Conservation (phyloP, 1,140 invertebrate species). For the Daktulosphaira vitifoliae region DNA sequence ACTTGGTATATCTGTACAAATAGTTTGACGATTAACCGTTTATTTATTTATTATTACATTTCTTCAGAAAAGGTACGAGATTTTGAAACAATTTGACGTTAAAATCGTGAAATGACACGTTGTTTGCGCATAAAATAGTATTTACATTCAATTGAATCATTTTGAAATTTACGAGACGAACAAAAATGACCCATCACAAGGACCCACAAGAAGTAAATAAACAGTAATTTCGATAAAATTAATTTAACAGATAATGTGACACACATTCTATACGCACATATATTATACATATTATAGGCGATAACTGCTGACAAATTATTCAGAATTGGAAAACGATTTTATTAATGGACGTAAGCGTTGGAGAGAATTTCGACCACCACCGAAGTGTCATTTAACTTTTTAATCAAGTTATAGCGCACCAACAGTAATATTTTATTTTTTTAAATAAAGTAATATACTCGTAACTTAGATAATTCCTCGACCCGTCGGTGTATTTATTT, state of each 20-base stretch:
- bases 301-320: conserved; percentile 23
- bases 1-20: no score
- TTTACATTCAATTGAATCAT: no score
- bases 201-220: background rate
- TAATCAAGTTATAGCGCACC: conserved; percentile 18
- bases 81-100: no score
- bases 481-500: background rate
- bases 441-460: conserved; percentile 10
- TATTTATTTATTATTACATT: no score
- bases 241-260: background rate
- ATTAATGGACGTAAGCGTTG: background rate
- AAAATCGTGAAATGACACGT: no score
- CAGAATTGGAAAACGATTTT: conserved; percentile 25
- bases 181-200: no score
- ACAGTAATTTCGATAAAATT: background rate
- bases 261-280: background rate
- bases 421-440: conserved; percentile 23
- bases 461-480: background rate
- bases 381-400: conserved; percentile 6
- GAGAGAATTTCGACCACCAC: conserved; percentile 5
- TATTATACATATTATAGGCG: background rate
- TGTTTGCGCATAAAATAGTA: no score
- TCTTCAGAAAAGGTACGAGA: no score
- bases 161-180: no score
- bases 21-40: no score